These are phyloP conservation scores for Platysternon megacephalum DNA, from an alignment of 2,113 vertebrate species.

Conservation along the genomic window DNA sequence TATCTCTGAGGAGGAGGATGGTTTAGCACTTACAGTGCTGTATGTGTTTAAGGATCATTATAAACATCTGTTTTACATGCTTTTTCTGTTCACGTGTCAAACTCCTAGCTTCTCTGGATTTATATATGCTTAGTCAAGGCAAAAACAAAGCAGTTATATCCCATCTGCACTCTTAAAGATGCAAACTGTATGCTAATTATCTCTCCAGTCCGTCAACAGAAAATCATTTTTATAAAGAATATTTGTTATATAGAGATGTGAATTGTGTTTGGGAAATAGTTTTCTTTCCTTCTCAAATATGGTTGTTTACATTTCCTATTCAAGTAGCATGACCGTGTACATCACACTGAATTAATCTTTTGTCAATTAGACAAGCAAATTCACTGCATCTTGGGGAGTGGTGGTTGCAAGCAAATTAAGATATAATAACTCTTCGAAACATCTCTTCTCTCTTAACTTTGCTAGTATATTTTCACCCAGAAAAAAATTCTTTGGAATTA, in stretches of 20 bases:
- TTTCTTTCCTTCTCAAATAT: not conserved
- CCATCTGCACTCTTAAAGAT: not conserved
- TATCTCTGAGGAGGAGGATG: too few relatives aligned
- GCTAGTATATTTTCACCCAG: not conserved
- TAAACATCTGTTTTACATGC: not conserved
- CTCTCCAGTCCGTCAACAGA: not conserved
- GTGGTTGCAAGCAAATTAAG: not conserved
- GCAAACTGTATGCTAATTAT: not conserved
- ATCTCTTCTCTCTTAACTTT: not conserved
- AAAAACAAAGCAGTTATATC: not conserved
- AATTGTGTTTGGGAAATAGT: not conserved
- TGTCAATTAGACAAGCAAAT: not conserved
- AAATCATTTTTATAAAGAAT: not conserved
- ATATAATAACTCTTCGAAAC: not conserved
- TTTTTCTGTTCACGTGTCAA: not conserved
- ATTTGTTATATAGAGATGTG: not conserved
- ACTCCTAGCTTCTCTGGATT: not conserved
- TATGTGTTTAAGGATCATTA: not conserved
- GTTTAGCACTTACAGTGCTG: too few relatives aligned
- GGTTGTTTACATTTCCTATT: not conserved
- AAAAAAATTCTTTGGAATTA: not conserved
- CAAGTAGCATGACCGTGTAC: not conserved
- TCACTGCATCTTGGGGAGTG: not conserved
- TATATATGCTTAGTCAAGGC: not conserved
- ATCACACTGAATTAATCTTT: not conserved